Conservation (phyloP, 2,888 invertebrate genomes). For the Drosophila gaucha region DNA sequence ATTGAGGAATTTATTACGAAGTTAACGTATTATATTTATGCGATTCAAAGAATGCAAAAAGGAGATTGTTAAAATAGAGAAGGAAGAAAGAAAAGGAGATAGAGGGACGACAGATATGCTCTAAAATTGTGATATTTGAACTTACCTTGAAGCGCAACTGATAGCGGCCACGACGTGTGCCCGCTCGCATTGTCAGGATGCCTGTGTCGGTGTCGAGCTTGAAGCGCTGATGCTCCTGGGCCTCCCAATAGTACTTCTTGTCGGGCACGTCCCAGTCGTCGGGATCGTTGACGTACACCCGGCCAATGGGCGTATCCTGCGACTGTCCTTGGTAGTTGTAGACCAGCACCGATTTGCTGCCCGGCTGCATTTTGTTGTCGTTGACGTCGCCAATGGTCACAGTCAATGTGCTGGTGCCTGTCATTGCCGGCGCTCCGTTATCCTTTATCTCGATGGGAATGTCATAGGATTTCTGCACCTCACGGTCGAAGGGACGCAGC, state of each 20-base stretch:
- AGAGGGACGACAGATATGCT: background rate
- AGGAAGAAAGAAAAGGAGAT: background rate
- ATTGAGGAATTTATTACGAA: too few relatives aligned
- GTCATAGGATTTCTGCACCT: slow-evolving; percentile 96
- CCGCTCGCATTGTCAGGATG: slow-evolving; percentile 96
- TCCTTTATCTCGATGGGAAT: slow-evolving; percentile 99
- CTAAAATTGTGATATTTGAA: background rate
- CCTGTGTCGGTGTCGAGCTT: slow-evolving; percentile 96
- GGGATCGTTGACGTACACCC: slow-evolving; percentile 97
- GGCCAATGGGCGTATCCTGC: slow-evolving; percentile 94
- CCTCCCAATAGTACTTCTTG: slow-evolving; percentile 98
- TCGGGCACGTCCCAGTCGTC: slow-evolving; percentile 99
- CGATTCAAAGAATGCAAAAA: too few relatives aligned
- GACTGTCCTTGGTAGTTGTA: slow-evolving; percentile 97
- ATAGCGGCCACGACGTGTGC: slow-evolving; percentile 94
- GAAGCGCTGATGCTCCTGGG: slow-evolving; percentile 93
- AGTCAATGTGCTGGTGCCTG: slow-evolving; percentile 96
- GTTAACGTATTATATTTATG: too few relatives aligned
- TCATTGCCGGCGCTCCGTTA: slow-evolving; percentile 96
- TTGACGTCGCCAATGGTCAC: slow-evolving; percentile 98
- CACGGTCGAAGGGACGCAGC: slow-evolving; percentile 95
- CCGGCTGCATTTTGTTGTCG: slow-evolving; percentile 99
- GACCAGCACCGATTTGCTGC: slow-evolving; percentile 97
- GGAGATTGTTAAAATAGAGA: background rate
- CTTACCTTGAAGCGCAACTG: slow-evolving; percentile 89